Evolutionary conservation across 2,888 invertebrate species (phyloP).

Genomic region (Petrophora chlorosata): DNA sequence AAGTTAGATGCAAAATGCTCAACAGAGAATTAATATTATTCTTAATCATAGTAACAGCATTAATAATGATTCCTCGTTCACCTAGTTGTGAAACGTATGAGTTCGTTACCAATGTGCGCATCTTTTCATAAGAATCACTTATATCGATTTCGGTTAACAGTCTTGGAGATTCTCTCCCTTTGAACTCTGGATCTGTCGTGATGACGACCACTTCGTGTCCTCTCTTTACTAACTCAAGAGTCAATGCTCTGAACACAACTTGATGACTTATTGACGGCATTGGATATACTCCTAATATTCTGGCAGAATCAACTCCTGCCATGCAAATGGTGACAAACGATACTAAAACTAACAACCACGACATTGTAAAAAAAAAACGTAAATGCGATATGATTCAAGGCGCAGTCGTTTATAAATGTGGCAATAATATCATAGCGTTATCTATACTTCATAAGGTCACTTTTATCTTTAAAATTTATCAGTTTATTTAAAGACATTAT

Average conservation of each 20-base stretch:
- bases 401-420: too few species aligned
- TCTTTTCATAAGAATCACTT: slow-evolving; percentile 32
- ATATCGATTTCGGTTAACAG: slow-evolving; percentile 61
- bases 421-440: too few species aligned
- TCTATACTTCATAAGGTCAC: too few species aligned
- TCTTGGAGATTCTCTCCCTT: slow-evolving; percentile 27
- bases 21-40: slow-evolving; percentile 8
- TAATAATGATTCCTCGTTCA: slow-evolving; percentile 35
- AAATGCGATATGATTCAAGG: too few species aligned
- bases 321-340: not conserved
- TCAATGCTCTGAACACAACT: slow-evolving; percentile 52
- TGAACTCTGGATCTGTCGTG: slow-evolving; percentile 53
- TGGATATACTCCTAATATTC: slow-evolving; percentile 57
- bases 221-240: slow-evolving; percentile 51
- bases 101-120: not conserved
- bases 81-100: too few species aligned
- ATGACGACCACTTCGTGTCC: slow-evolving; percentile 65
- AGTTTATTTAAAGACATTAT: too few species aligned
- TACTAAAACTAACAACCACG: too few species aligned
- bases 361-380: too few species aligned
- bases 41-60: slow-evolving; percentile 6
- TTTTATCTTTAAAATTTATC: too few species aligned
- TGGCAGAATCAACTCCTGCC: slow-evolving; percentile 33
- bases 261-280: slow-evolving; percentile 65
- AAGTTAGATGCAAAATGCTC: slow-evolving; percentile 11